Percentiles rank a stretch among this genome's conserved stretches.
These are phyloP conservation scores for Darevskia mixta DNA, from an alignment of 2,797 vertebrate genomes.

Conservation along the genomic window DNA sequence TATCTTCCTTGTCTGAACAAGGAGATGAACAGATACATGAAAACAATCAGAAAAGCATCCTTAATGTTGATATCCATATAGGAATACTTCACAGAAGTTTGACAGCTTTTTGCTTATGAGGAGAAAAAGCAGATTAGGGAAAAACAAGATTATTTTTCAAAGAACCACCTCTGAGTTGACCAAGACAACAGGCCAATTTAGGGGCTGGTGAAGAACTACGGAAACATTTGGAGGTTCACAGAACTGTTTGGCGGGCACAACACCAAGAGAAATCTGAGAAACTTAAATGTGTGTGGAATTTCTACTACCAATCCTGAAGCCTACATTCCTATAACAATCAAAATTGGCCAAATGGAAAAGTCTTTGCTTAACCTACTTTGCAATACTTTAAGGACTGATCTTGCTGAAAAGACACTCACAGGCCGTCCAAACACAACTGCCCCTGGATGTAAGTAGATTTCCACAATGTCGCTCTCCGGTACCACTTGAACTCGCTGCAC, in stretches of 20 bases:
- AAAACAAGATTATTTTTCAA: not conserved
- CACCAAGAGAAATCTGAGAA: not conserved
- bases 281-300: not conserved
- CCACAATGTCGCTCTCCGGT: constrained; percentile 93
- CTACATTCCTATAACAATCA: not conserved
- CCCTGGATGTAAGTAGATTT: constrained; percentile 91
- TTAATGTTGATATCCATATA: not conserved
- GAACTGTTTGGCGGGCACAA: not conserved
- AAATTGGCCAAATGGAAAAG: not conserved
- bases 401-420: constrained; percentile 78
- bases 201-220: not conserved
- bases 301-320: not conserved
- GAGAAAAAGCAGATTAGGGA: not conserved
- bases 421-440: constrained; percentile 92
- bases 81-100: not conserved
- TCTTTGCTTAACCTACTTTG: too few relatives aligned
- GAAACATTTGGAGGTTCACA: not conserved
- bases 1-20: too few relatives aligned
- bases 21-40: not conserved
- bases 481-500: constrained; percentile 93
- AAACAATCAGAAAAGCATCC: not conserved
- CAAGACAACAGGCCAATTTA: too few relatives aligned
- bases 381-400: not conserved
- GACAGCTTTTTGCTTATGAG: not conserved
- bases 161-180: not conserved